phyloP scores from a whole-genome alignment of 2,113 vertebrate species.

The Triplophysa tibetana region DNA sequence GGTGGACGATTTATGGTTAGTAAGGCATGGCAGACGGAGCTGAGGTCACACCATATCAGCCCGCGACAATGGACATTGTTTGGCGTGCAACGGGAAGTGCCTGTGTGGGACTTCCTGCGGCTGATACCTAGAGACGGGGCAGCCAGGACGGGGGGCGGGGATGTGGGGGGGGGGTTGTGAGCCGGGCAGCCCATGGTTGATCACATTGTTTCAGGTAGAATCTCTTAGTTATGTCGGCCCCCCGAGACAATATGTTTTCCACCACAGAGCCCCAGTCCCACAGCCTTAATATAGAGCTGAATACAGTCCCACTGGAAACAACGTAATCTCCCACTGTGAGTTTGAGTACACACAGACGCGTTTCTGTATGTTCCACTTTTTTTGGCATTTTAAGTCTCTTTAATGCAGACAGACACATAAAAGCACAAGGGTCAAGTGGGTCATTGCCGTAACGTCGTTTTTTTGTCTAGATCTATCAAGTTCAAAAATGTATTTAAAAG shows the following conservation, averaged over 20 bases:
- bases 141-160: constrained; percentile 35
- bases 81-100: constrained; percentile 73
- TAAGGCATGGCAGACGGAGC: constrained; percentile 69
- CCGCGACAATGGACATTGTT: constrained; percentile 82
- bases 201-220: constrained; percentile 70
- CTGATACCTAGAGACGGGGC: constrained; percentile 69
- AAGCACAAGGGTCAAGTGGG: not conserved
- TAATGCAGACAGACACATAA: no score
- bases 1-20: constrained; percentile 72
- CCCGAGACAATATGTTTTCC: constrained; percentile 59
- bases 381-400: no score
- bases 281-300: constrained; percentile 60
- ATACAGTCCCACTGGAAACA: constrained; percentile 48
- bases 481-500: no score
- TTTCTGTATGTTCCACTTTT: not conserved
- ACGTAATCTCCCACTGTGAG: constrained; percentile 48
- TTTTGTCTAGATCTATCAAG: no score
- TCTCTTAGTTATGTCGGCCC: constrained; percentile 47
- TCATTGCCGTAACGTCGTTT: no score
- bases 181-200: constrained; percentile 34
- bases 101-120: constrained; percentile 75
- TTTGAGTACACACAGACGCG: not conserved
- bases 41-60: constrained; percentile 77
- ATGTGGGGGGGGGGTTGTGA: constrained; percentile 6
- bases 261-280: constrained; percentile 50